phyloP scores from a whole-genome alignment of 2,888 invertebrate species.

The Alsophila aescularia region DNA sequence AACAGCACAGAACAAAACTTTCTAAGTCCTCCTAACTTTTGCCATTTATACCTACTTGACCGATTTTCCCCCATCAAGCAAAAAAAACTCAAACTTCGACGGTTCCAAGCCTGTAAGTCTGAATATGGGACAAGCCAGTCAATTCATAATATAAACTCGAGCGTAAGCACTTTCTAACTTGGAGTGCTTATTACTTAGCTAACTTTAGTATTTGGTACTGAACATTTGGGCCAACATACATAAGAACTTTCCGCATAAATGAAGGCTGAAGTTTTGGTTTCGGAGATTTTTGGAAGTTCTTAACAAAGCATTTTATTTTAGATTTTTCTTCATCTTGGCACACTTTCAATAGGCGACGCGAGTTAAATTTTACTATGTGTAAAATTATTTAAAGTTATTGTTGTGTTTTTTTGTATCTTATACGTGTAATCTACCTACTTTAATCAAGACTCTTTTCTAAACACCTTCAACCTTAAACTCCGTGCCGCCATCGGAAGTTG shows the following conservation, averaged over 20 bases:
- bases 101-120: constrained; percentile 22
- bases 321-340: too few relatives aligned
- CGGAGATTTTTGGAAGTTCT: not conserved
- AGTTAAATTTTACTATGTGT: too few relatives aligned
- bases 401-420: too few relatives aligned
- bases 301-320: not conserved
- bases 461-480: constrained; percentile 18
- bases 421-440: too few relatives aligned
- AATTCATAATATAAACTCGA: constrained; percentile 35
- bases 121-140: constrained; percentile 25
- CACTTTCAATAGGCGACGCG: too few relatives aligned
- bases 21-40: constrained; percentile 5
- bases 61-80: constrained; percentile 26
- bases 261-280: constrained; percentile 4
- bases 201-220: constrained; percentile 29
- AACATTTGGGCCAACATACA: constrained; percentile 24
- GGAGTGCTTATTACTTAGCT: constrained; percentile 35
- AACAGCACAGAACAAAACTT: not conserved
- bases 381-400: too few relatives aligned
- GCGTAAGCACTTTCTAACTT: constrained; percentile 28
- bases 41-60: constrained; percentile 14
- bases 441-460: not conserved
- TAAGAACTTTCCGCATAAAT: constrained; percentile 19
- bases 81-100: constrained; percentile 24
- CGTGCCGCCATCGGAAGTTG: constrained; percentile 42